Evolutionary conservation across 2,797 vertebrate genomes (phyloP).

Genomic region (Coluber constrictor): DNA sequence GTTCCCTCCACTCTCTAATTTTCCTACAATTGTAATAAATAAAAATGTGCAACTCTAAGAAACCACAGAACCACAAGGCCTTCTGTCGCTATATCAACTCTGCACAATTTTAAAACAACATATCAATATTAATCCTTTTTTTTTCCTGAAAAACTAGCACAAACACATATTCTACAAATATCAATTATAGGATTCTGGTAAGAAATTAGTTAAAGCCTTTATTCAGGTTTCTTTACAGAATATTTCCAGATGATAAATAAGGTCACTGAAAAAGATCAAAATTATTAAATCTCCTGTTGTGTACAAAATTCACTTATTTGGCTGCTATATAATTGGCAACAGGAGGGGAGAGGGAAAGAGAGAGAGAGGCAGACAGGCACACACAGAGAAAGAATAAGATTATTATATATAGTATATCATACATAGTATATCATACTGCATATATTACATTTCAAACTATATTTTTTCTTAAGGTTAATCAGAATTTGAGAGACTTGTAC

Average conservation of each 20-base stretch:
- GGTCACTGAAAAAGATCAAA: slow-evolving; percentile 48
- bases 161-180: slow-evolving; percentile 8
- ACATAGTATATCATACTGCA: neutral
- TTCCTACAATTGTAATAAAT: neutral
- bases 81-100: slow-evolving; percentile 18
- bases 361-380: neutral
- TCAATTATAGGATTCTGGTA: slow-evolving; percentile 46
- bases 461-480: neutral
- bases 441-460: slow-evolving; percentile 10
- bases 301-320: slow-evolving; percentile 32
- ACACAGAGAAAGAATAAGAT: neutral
- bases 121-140: slow-evolving; percentile 12
- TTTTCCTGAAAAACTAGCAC: neutral
- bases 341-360: neutral
- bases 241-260: slow-evolving; percentile 48
- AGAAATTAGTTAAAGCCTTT: slow-evolving; percentile 56
- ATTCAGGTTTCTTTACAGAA: slow-evolving; percentile 45
- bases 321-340: neutral
- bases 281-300: slow-evolving; percentile 40
- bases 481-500: neutral
- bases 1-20: neutral
- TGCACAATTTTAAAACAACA: slow-evolving; percentile 35
- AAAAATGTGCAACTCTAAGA: neutral
- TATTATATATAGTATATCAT: neutral
- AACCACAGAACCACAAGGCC: neutral